Evolutionary conservation across 2,888 invertebrate species (phyloP).

Genomic region (Caenorhabditis doughertyi): DNA sequence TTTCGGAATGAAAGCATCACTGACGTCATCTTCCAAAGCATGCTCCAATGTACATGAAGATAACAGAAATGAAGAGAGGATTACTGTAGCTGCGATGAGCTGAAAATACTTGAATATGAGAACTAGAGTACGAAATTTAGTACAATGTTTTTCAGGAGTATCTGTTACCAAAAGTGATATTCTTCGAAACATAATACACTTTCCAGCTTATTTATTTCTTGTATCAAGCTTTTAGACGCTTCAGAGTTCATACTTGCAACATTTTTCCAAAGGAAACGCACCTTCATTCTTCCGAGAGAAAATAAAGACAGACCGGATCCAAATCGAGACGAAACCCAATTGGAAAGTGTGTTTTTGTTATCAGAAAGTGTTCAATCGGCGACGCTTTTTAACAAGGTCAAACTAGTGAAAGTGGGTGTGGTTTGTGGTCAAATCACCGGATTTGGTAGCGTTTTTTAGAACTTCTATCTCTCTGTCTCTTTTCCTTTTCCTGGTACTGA

Average conservation of each 20-base stretch:
- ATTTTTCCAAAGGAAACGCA: background rate
- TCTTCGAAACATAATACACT: no score
- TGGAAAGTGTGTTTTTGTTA: slow-evolving; percentile 32
- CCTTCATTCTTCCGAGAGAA: slow-evolving; percentile 24
- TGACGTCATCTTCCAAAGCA: background rate
- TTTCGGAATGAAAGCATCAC: slow-evolving; percentile 4
- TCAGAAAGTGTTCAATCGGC: slow-evolving; percentile 45
- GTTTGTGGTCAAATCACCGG: slow-evolving; percentile 36
- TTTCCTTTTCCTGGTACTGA: background rate
- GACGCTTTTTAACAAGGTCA: slow-evolving; percentile 55
- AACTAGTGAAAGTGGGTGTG: slow-evolving; percentile 54
- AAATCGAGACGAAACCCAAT: slow-evolving; percentile 9
- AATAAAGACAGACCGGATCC: slow-evolving; percentile 14
- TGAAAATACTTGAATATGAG: background rate
- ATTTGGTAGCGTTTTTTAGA: background rate
- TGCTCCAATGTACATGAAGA: slow-evolving; percentile 27
- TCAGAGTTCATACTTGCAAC: no score
- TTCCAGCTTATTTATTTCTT: no score
- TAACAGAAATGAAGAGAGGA: slow-evolving; percentile 10
- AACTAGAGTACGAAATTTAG: background rate
- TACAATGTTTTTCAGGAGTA: background rate
- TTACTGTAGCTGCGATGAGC: slow-evolving; percentile 1
- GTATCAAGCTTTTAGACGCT: no score
- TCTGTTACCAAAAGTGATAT: no score
- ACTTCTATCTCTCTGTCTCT: slow-evolving; percentile 3